Evolutionary conservation across 2,888 invertebrate species (phyloP), one percentile per base, ranked within the genome.

Genomic region (Hemaris fuciformis): DNA sequence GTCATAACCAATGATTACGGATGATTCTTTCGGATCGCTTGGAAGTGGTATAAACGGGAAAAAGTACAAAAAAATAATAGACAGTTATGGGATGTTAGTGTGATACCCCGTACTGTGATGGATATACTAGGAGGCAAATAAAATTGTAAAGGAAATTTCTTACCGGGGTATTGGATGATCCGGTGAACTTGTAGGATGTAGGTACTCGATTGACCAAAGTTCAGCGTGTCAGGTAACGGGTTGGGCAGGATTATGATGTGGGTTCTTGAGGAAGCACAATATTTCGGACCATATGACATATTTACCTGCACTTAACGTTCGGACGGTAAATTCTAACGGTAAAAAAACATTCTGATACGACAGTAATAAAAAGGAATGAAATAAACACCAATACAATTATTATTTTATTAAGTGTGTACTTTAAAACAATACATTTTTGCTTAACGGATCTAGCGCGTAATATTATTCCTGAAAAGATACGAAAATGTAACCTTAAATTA

Each of bases 141-240:
- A 87, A 87, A 87, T 53, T 78, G 83, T 84, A 89, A 83, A 91
- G 89, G 89, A 91, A 86, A 86, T 77, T 67, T 90, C 93, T 93
- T 93, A 93, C 93, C 92, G 78, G 93, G 92, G 91, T 65, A 77
- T 81, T 89, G 91, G 90, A 84, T 88, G 88, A 89, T 91, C 91
- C 91, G 77, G 86, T 87, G 87, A 86, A 85, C 91, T 61, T 86
- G 91, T 84, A 84, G 91, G 90, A 89, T 89, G 91, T 77, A 87
- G 89, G 90, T 88, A 81, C 90, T 84, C 88, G 87, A 70, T 87
- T 88, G 88, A 85, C 80, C 84, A 80, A 73, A 76, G 76, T 85
- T 85, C 88, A 80, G 85, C 88, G 81, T 83, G 72, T 83, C 89
- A 82, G 89, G 87, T 88, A 84, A 81, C 88, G 87, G 89, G 88